These are phyloP conservation scores for Rhyacophila brunnea DNA, from an alignment of 1,140 invertebrate species.

Conservation along the genomic window DNA sequence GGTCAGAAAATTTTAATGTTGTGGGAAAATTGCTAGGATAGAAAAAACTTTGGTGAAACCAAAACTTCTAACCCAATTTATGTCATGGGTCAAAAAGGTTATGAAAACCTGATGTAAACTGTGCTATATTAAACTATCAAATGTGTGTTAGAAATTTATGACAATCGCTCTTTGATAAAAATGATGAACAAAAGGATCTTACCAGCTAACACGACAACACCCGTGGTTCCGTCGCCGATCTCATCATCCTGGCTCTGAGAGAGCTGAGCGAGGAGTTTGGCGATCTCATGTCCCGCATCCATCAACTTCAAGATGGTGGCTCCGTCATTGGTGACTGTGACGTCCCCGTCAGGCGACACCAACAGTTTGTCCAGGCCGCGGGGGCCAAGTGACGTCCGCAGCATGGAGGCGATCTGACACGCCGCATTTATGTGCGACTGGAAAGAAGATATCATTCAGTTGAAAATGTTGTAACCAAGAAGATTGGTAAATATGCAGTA, in stretches of 20 bases:
- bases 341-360: conserved; percentile 96
- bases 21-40: too few species aligned
- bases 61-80: too few species aligned
- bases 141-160: too few species aligned
- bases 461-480: too few species aligned
- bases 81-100: too few species aligned
- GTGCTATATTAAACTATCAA: too few species aligned
- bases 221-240: conserved; percentile 99
- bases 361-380: conserved; percentile 97
- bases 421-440: conserved; percentile 97
- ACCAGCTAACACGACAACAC: conserved; percentile 83
- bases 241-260: conserved; percentile 99
- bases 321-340: conserved; percentile 98
- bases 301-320: conserved; percentile 99
- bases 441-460: too few species aligned
- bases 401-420: conserved; percentile 82
- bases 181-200: conserved; percentile 1
- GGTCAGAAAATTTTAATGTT: too few species aligned
- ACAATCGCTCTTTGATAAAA: too few species aligned
- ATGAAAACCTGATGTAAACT: too few species aligned
- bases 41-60: too few species aligned
- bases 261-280: conserved; percentile 96
- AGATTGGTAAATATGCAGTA: too few species aligned
- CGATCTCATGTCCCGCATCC: conserved; percentile 99
- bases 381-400: conserved; percentile 94